Base-by-base conservation (phyloP, 2,113 vertebrate species). In the Apaloderma vittatum region DNA sequence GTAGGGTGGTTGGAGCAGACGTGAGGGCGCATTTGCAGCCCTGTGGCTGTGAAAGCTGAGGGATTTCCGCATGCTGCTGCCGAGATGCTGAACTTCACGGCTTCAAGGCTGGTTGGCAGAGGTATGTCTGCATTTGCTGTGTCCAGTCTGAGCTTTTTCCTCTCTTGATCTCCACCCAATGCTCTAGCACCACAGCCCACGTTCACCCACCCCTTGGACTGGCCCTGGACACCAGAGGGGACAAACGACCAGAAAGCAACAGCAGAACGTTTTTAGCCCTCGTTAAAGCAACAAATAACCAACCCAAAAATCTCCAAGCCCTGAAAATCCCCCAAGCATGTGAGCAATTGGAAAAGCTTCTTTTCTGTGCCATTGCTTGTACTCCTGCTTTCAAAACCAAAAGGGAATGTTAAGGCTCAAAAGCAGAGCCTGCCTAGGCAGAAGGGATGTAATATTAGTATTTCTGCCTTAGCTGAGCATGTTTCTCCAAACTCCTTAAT, bases 401-500 rank as follows among this genome's bases (percentile, higher is more conserved):
- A 55, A 71, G n/a, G 6, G 20, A 83, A 22, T 1, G 13, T 12
- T 12, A 24, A 37, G 68, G 66, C 62, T 52, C 27, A 29, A 40
- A 34, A 59, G 34, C 67, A 37, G n/a, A 73, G 51, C 19, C 46
- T 19, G 29, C 40, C 62, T 15, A 21, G 52, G 66, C 72, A 84
- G 68, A 70, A 43, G 52, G 58, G 59, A 34, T 45, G 46, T 9
- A 26, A 49, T 15, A 32, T 36, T 63, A 40, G 32, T 81, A 46
- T 52, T 74, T 65, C 67, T 93, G 55, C 70, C 55, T 74, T 59
- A 70, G 68, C 46, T 49, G 83, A 76, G 46, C 20, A 1, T 67
- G 88, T 77, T 81, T 52, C 52, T 65, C 65, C 40, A 15, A 61
- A 61, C 52, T 81, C 65, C 59, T 86, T 86, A 75, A 93, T 92